Evolutionary conservation across 2,797 vertebrate genomes (phyloP), one percentile per base, ranked within the genome.

Genomic region (Prionace glauca): DNA sequence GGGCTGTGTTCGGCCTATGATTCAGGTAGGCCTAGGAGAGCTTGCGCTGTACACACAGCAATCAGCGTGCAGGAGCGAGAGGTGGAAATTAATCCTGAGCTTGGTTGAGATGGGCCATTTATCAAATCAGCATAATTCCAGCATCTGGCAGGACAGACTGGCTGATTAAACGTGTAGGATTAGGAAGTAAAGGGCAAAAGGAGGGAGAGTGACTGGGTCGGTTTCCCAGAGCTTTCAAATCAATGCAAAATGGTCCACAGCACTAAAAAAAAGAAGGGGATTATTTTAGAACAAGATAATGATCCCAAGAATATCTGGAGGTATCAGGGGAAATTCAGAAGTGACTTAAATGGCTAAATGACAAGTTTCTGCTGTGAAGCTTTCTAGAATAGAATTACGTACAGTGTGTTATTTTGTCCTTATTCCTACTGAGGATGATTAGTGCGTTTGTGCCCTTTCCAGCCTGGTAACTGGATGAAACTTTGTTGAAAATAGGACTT

Each of bases 21-120:
- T 74, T 95, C 88, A 95, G 93, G 10, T 24, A 96, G 97, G 96
- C 97, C 97, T 98, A 97, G 97, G 97, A 97, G 97, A 97, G 96
- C 96, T 96, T 96, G 96, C 96, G 96, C 95, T 60, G 96, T 32
- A 8, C 32, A 69, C 95, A 65, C n/a, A 45, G n/a, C 74, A 16
- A 45, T 56, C 86, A 65, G 88, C n/a, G 60, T n/a, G n/a, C 56
- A 91, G 29, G 88, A 91, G 60, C 29, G 41, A 97, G 97, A 97
- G 97, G 96, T 96, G 97, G 97, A 96, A 96, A 98, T 97, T 98
- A 98, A 97, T 97, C 97, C 97, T 97, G 96, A 88, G 96, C 97
- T 97, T 96, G 97, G 97, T 41, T 97, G 98, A 98, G 98, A 98
- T 96, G 98, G 98, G 97, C 97, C 97, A 98, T 98, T 98, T 97